These are phyloP conservation scores for Apantesis nais DNA, from an alignment of 2,888 invertebrate species.

Conservation along the genomic window DNA sequence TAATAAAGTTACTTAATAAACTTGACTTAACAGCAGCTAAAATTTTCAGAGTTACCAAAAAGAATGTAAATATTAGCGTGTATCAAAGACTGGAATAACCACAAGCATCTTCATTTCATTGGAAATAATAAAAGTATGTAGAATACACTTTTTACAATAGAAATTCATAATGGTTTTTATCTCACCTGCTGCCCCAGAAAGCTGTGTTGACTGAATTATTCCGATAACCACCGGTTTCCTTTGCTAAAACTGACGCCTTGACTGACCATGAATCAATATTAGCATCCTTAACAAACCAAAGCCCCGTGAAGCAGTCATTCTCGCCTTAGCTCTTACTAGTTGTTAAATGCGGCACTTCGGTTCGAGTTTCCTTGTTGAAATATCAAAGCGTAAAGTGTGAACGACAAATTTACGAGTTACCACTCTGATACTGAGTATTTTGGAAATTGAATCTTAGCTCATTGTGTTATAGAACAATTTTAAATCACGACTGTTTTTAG, in stretches of 20 bases:
- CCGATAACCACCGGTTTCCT: constrained; percentile 47
- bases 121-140: not conserved
- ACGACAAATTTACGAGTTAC: constrained; percentile 20
- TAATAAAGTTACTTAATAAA: not conserved
- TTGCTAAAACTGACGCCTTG: constrained; percentile 59
- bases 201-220: constrained; percentile 43
- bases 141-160: not conserved
- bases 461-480: constrained; percentile 21
- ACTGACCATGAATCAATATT: constrained; percentile 57
- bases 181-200: constrained; percentile 30
- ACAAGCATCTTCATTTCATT: not conserved
- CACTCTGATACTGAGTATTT: not conserved
- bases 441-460: constrained; percentile 18
- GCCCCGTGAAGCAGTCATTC: constrained; percentile 65
- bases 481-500: not conserved
- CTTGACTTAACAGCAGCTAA: not conserved
- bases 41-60: not conserved
- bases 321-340: constrained; percentile 59
- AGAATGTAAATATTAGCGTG: not conserved
- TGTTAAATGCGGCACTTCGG: constrained; percentile 70
- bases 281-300: constrained; percentile 55
- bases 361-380: constrained; percentile 58
- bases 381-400: constrained; percentile 66
- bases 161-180: constrained; percentile 21
- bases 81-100: not conserved